Evolutionary conservation across 2,888 invertebrate species (phyloP), one percentile per base, ranked within the genome.

Genomic region (Drosophila incognita): DNA sequence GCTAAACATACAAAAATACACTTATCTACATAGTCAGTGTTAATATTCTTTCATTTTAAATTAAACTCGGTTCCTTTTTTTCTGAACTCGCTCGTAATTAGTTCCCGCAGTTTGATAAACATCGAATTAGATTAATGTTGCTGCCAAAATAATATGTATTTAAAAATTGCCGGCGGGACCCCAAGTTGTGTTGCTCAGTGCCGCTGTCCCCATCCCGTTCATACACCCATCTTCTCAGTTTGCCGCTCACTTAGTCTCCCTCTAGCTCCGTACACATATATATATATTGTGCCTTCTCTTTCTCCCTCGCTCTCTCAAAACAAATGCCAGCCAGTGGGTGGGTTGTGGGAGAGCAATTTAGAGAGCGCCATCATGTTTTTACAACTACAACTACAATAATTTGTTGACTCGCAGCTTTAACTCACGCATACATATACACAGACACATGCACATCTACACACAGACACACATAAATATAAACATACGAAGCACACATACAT

Each of bases 341-440:
- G 90, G 72, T 76, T 78, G 75, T 67, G 69, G 74, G 72, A 73
- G 79, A 74, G 84, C 53, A 71, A 57, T 74, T 64, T 74, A 76
- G 70, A 76, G 85, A 75, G 70, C 78, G 80, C 77, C 77, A 82
- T 75, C 69, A 75, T 82, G 72, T 89, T 87, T 81, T 87, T 79
- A 87, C 85, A 84, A 87, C 90, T 87, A 84, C 90, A 77, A 80
- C 76, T 71, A 76, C 63, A 59, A 52, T 61, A 76, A 69, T 66
- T 79, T 79, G 75, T 71, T 69, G 79, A 61, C 81, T 89, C 84
- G 82, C 82, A 73, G 83, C 83, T 74, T 69, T 62, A 68, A 70
- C 52, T 62, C 57, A 57, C 64, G 51, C 71, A 56, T 48, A 65
- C 63, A 66, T 18, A 74, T 36, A 60, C 49, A 62, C 27, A 24